Percentiles rank a stretch among this genome's conserved stretches.
phyloP scores from a whole-genome alignment of 2,113 vertebrate species.

The Brachirus orientalis region DNA sequence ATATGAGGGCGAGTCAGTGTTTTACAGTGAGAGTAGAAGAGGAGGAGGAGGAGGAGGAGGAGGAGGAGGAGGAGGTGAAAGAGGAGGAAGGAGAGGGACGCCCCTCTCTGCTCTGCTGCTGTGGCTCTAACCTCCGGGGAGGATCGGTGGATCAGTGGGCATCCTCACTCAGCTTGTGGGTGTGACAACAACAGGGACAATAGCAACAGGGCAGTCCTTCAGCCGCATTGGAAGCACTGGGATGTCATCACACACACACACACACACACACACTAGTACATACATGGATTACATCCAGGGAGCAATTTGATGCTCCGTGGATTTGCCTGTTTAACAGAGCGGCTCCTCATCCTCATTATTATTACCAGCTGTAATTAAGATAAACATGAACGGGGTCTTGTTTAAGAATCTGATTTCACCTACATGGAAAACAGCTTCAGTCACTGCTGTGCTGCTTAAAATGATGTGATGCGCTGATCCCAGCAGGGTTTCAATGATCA shows the following conservation, averaged over 20 bases:
- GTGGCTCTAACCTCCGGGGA: constrained; percentile 14
- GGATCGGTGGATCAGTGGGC: constrained; percentile 51
- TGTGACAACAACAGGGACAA: constrained; percentile 77
- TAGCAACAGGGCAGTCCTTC: constrained; percentile 72
- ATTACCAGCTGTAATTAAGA: constrained; percentile 44
- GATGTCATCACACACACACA: constrained; percentile 37
- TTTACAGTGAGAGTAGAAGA: not conserved
- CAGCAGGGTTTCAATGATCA: not conserved
- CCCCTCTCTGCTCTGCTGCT: not conserved
- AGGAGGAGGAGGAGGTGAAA: not conserved
- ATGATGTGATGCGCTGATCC: not conserved
- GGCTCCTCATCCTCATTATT: constrained; percentile 1
- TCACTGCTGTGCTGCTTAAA: constrained; percentile 17
- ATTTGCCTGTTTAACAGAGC: constrained; percentile 26
- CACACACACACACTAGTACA: constrained; percentile 6
- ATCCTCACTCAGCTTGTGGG: constrained; percentile 58
- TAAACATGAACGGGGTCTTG: constrained; percentile 29
- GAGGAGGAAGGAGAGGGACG: constrained; percentile 6
- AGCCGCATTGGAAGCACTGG: constrained; percentile 64
- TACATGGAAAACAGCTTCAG: constrained; percentile 9
- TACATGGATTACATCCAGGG: constrained; percentile 39
- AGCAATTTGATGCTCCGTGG: constrained; percentile 38
- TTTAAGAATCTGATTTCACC: constrained; percentile 7
- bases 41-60: too few relatives aligned
- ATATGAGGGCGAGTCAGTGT: constrained; percentile 2